These are phyloP conservation scores for Clavelina lepadiformis DNA, from an alignment of 23 tunicate genomes.

Conservation along the genomic window DNA sequence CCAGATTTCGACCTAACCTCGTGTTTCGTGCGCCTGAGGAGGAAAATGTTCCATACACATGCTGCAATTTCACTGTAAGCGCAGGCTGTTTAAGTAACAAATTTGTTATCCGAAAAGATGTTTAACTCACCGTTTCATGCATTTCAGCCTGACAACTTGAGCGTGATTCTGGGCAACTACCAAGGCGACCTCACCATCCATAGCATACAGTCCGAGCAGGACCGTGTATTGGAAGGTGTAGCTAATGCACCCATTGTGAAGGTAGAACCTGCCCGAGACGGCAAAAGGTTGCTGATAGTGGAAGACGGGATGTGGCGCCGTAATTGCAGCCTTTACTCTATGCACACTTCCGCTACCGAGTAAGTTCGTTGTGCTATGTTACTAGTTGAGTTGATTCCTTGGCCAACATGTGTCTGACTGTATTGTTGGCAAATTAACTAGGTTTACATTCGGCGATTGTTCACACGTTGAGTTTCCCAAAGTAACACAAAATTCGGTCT, in stretches of 20 bases:
- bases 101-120: background rate
- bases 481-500: constrained; percentile 41
- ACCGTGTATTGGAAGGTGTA: constrained; percentile 32
- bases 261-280: constrained; percentile 39
- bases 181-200: constrained; percentile 57
- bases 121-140: background rate
- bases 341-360: constrained; percentile 28
- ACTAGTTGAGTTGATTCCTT: background rate
- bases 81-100: background rate
- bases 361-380: constrained; percentile 12
- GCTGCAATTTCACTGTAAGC: constrained; percentile 62
- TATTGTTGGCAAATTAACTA: constrained; percentile 2
- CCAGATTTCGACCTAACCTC: constrained; percentile 44
- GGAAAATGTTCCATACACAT: constrained; percentile 41
- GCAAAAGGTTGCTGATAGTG: constrained; percentile 32
- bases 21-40: constrained; percentile 56
- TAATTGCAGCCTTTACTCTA: constrained; percentile 23
- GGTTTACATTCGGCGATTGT: constrained; percentile 24
- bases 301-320: constrained; percentile 38
- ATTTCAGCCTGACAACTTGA: constrained; percentile 42
- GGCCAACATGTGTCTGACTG: background rate
- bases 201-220: constrained; percentile 25
- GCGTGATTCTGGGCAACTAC: constrained; percentile 41
- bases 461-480: constrained; percentile 69
- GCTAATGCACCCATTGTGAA: constrained; percentile 19